Conservation (phyloP, 2,888 invertebrate species). For the Pterostichus madidus region DNA sequence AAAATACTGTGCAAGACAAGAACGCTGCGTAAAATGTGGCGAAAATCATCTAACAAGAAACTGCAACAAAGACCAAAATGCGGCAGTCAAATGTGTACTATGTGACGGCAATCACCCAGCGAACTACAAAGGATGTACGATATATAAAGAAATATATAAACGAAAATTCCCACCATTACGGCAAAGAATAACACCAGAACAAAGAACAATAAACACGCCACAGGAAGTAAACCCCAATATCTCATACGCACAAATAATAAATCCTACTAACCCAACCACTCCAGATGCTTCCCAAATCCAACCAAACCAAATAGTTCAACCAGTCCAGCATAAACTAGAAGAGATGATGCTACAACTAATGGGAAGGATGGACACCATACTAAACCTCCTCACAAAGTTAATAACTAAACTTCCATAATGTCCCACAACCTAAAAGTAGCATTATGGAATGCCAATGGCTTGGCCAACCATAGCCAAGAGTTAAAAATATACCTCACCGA, state of each 20-base stretch:
- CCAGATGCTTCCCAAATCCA: too few species aligned
- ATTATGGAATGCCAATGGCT: too few species aligned
- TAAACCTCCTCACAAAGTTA: slow-evolving; percentile 41
- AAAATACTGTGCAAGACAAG: too few species aligned
- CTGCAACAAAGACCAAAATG: slow-evolving; percentile 56
- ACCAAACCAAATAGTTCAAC: not conserved
- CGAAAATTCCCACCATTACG: slow-evolving; percentile 30
- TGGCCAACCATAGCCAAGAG: too few species aligned
- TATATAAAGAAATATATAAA: slow-evolving; percentile 49
- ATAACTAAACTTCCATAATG: slow-evolving; percentile 1
- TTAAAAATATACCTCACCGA: too few species aligned
- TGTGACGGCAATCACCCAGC: too few species aligned
- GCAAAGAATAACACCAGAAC: slow-evolving; percentile 41
- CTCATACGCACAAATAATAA: slow-evolving; percentile 37
- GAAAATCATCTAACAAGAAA: slow-evolving; percentile 60
- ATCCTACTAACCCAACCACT: not conserved
- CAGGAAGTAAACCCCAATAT: not conserved
- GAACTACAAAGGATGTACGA: too few species aligned
- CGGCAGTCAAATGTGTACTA: not conserved
- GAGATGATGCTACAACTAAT: slow-evolving; percentile 54
- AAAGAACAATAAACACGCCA: not conserved
- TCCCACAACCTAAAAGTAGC: too few species aligned
- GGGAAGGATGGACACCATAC: slow-evolving; percentile 50
- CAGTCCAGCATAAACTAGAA: slow-evolving; percentile 42
- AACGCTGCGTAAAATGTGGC: slow-evolving; percentile 56